Conservation (phyloP, 1,140 invertebrate genomes). For the Camponotus floridanus region DNA sequence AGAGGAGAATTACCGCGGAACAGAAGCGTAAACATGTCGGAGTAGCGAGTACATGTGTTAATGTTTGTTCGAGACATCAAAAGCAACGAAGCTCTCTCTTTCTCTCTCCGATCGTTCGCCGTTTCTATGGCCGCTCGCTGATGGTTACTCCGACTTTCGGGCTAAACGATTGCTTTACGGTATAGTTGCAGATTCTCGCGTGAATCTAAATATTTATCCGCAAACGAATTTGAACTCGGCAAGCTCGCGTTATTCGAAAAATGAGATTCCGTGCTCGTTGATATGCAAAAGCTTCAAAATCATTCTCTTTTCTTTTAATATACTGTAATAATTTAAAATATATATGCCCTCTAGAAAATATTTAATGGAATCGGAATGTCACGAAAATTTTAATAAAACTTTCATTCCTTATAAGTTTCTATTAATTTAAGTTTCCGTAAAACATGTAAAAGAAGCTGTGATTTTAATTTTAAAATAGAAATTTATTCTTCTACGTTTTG, state of each 20-base stretch:
- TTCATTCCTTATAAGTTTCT: not conserved
- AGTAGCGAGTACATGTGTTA: constrained; percentile 84
- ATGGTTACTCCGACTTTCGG: constrained; percentile 59
- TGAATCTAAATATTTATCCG: constrained; percentile 64
- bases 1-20: constrained; percentile 81
- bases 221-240: constrained; percentile 45
- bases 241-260: constrained; percentile 41
- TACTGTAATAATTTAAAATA: not conserved
- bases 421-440: not conserved
- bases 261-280: not conserved
- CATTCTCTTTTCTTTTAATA: not conserved
- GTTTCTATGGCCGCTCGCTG: constrained; percentile 62
- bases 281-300: constrained; percentile 1
- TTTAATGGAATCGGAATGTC: not conserved
- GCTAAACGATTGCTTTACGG: constrained; percentile 70
- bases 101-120: constrained; percentile 57
- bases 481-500: constrained; percentile 62
- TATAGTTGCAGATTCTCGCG: constrained; percentile 71
- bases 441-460: not conserved
- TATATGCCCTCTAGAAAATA: not conserved
- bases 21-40: constrained; percentile 83
- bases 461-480: constrained; percentile 4
- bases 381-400: not conserved
- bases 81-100: constrained; percentile 78
- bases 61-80: constrained; percentile 85